These are phyloP conservation scores for Crotalus tigris DNA, from an alignment of 2,113 vertebrate species.

Conservation along the genomic window DNA sequence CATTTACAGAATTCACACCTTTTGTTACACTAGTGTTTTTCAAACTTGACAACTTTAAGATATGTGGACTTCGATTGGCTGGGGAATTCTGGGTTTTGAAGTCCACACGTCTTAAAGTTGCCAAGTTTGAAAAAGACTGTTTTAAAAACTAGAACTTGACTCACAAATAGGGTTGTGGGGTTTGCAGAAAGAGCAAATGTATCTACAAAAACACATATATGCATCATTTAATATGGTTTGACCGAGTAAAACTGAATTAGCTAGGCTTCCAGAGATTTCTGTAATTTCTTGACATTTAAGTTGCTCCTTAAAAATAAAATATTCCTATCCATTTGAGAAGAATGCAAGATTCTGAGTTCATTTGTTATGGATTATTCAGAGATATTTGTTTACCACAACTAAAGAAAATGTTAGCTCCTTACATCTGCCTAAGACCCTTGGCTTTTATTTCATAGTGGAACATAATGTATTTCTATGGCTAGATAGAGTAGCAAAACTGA, in stretches of 20 bases:
- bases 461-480: conserved; percentile 61
- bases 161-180: not conserved
- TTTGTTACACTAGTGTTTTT: not conserved
- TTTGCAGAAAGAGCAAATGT: not conserved
- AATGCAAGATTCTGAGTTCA: not conserved
- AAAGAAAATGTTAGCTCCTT: conserved; percentile 46
- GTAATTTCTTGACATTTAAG: not conserved
- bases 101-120: not conserved
- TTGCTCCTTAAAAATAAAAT: not conserved
- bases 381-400: conserved; percentile 64
- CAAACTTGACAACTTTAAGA: not conserved
- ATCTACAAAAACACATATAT: not conserved
- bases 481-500: conserved; percentile 69
- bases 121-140: not conserved
- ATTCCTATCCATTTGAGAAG: not conserved
- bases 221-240: not conserved
- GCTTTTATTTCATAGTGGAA: conserved; percentile 65
- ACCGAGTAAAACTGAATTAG: not conserved
- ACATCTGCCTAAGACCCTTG: conserved; percentile 55
- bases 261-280: not conserved
- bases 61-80: not conserved
- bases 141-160: not conserved
- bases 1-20: not conserved
- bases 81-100: not conserved
- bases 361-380: conserved; percentile 48